phyloP scores from a whole-genome alignment of 30 jellyfish, hydroid and myxozoan genomes.

The Turritopsis rubra region DNA sequence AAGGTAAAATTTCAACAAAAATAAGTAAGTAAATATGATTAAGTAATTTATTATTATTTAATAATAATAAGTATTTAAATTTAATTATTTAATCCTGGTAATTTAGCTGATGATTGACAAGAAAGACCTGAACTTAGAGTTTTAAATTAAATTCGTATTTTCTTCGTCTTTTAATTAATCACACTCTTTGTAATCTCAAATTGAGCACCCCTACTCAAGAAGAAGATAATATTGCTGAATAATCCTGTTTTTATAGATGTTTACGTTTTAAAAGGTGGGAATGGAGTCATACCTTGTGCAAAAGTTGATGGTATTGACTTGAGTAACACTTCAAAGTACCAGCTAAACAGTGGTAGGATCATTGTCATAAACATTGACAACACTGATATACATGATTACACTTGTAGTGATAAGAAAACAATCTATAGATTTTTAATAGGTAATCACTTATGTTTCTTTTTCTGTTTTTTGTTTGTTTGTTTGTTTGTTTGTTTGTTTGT shows the following conservation, averaged over 20 bases:
- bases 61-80: too few species aligned
- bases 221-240: too few species aligned
- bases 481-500: constrained; percentile 6
- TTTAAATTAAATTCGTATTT: too few species aligned
- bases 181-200: too few species aligned
- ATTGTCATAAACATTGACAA: neutral
- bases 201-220: too few species aligned
- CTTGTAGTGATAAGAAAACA: neutral
- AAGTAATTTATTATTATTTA: too few species aligned
- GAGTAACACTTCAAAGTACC: neutral
- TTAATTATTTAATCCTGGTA: too few species aligned
- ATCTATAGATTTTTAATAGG: neutral
- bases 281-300: neutral
- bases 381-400: neutral
- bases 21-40: too few species aligned
- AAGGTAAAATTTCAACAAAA: too few species aligned
- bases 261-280: neutral
- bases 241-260: neutral
- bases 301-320: neutral
- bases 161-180: too few species aligned
- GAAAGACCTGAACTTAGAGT: too few species aligned
- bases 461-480: constrained; percentile 1
- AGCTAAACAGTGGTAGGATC: neutral
- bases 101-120: too few species aligned
- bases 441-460: neutral